Base-by-base conservation (phyloP, 2,888 invertebrate species). In the Cephalotes varians region DNA sequence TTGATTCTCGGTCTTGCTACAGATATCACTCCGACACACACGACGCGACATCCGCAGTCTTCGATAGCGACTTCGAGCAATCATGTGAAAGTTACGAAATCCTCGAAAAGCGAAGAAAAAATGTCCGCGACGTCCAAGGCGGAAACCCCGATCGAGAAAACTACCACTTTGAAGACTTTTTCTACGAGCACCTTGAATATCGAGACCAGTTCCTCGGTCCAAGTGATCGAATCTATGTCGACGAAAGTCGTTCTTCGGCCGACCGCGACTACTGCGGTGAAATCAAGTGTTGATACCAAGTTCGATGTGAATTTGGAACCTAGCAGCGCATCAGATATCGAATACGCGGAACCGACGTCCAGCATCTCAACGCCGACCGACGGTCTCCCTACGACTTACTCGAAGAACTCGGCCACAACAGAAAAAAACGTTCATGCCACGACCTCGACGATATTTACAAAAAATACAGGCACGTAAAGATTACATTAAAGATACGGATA, bases 351-450 rank as follows among this genome's bases (percentile, higher is more conserved):
- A 67, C 77, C 81, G 21, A 73, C 56, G 21, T 86, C 91, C 65
- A 91, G 81, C 28, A 31, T 86, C 1, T 85, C 92, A 54, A 95
- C 94, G 6, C 95, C 95, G 31, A 95, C 95, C 5, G 95, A 95
- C 85, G 92, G 91, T 65, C 88, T 95, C 51, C 94, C 95, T 9
- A 85, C 93, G 74, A 91, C 88, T 47, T 84, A 90, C 58, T 82
- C 89, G 25, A 92, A 87, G 56, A 85, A 74, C 4, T 34, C 83
- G 15, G 34, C 80, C 44, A 65, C 82, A 69, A 76, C 69, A 44
- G 85, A 90, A 47, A 85, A 84, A 77, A 84, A 54, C 9, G 31
- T 82, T 88, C 64, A 86, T 9, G 40, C 88, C 18, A 86, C 93
- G 1, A 90, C 90, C 47, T 88, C 93, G 25, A 89, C 93, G 25